Evolutionary conservation across 2,888 invertebrate genomes (phyloP), one percentile per base, ranked within the genome.

Genomic region (Hoplodrina ambigua): DNA sequence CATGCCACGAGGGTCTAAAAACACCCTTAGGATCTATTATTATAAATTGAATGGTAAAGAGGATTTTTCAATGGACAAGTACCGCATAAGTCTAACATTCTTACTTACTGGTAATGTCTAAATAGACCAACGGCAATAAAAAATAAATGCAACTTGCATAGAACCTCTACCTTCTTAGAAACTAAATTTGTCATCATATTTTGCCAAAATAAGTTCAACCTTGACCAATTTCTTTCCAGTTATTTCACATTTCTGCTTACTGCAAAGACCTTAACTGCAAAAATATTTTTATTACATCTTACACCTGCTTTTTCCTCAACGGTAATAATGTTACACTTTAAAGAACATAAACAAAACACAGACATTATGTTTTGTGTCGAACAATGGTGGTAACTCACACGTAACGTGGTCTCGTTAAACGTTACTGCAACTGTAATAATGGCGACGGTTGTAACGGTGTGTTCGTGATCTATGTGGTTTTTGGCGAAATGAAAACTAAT

Each of bases 391-490:
- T 64, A 58, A 61, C 69, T 59, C 62, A 46, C 58, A 69, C 57
- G 69, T 82, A 57, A 67, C 57, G 55, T 59, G 30, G 15, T 15
- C 64, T 76, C 49, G 64, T 68, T 70, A 74, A 59, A 30, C 19
- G 54, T 75, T 72, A 72, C 30, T 67, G 63, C 64, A 75, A 78
- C 82, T 72, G 75, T 81, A 81, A 78, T 61, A 72, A 82, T 78
- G 44, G 61, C 60, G 66, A 69, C 60, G 46, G 37, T 13, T 46
- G 17, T 75, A 80, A 78, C 79, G 57, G 71, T 53, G 57, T 41
- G 54, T 55, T 20, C 63, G 62, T 57, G 17, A 65, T 44, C 19
- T 57, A 66, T 41, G 56, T 72, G 70, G 62, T 58, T 80, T 80
- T 74, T 67, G 62, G 19, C 19, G 15, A 59, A 56, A 60, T 67